phyloP scores from a whole-genome alignment of 2,888 invertebrate species.

The Hololepta plana region DNA sequence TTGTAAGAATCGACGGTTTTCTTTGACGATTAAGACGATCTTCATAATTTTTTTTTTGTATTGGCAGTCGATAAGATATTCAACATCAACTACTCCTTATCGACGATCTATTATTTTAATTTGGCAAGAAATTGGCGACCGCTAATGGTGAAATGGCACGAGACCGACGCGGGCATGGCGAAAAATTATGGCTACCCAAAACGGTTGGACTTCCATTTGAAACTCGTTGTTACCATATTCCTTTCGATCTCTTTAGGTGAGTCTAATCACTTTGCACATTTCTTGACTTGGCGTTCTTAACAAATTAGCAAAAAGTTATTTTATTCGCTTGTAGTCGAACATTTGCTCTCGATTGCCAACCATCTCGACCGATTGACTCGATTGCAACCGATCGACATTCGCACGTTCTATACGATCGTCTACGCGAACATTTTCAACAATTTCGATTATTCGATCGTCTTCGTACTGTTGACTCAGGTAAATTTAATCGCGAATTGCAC shows the following conservation, averaged over 20 bases:
- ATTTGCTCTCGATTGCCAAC: conserved; percentile 8
- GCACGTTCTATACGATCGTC: too few relatives aligned
- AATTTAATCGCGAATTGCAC: too few relatives aligned
- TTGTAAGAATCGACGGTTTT: too few relatives aligned
- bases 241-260: too few relatives aligned
- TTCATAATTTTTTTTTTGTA: not conserved
- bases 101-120: conserved; percentile 31
- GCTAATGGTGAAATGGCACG: conserved; percentile 15
- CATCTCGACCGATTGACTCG: conserved; percentile 1
- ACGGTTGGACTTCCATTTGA: conserved; percentile 7
- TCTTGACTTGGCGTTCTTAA: too few relatives aligned
- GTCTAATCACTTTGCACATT: too few relatives aligned
- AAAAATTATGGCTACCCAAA: conserved; percentile 9
- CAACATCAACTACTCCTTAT: conserved; percentile 32
- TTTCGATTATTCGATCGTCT: too few relatives aligned
- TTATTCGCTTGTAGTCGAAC: conserved; percentile 10
- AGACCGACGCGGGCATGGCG: conserved; percentile 10
- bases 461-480: too few relatives aligned
- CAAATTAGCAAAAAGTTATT: too few relatives aligned
- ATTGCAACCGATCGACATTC: too few relatives aligned
- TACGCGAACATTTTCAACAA: too few relatives aligned
- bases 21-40: too few relatives aligned
- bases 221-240: conserved; percentile 7
- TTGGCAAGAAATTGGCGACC: conserved; percentile 29
- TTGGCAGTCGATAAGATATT: conserved; percentile 30